These are phyloP conservation scores for Tipula confusa DNA, from an alignment of 2,888 invertebrate genomes.

Conservation along the genomic window DNA sequence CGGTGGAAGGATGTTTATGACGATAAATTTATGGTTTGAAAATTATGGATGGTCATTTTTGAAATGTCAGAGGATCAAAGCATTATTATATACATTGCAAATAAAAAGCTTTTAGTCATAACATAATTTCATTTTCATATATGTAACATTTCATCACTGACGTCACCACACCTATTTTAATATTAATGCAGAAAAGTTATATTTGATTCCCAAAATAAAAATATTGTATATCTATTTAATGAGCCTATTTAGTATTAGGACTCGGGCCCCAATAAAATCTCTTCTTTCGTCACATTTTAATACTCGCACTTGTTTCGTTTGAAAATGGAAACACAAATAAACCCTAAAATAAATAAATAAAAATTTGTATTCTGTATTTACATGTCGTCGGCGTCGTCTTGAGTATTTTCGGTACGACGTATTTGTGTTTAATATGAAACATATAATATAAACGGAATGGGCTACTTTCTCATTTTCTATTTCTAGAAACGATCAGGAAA, in stretches of 20 bases:
- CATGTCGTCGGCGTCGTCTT: not conserved
- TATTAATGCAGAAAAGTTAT: not conserved
- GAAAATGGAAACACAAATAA: not conserved
- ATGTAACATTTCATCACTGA: not conserved
- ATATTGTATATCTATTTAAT: not conserved
- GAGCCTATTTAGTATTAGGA: not conserved
- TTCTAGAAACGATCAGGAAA: not conserved
- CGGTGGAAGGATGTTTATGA: not conserved
- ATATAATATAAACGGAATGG: not conserved
- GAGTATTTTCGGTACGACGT: too few relatives aligned
- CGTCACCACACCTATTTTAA: not conserved
- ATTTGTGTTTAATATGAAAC: not conserved
- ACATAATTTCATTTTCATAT: not conserved
- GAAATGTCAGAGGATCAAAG: slow-evolving; percentile 5
- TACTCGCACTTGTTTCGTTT: not conserved
- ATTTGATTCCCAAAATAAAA: not conserved
- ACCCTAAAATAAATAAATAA: not conserved
- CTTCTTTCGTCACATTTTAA: not conserved
- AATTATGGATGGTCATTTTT: not conserved
- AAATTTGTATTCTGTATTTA: not conserved
- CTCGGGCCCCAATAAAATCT: not conserved
- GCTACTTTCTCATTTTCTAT: not conserved
- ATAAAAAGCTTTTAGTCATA: not conserved
- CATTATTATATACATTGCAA: not conserved
- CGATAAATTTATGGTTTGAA: not conserved